Evolutionary conservation across 2,113 vertebrate genomes (phyloP).

Genomic region (Parus major): DNA sequence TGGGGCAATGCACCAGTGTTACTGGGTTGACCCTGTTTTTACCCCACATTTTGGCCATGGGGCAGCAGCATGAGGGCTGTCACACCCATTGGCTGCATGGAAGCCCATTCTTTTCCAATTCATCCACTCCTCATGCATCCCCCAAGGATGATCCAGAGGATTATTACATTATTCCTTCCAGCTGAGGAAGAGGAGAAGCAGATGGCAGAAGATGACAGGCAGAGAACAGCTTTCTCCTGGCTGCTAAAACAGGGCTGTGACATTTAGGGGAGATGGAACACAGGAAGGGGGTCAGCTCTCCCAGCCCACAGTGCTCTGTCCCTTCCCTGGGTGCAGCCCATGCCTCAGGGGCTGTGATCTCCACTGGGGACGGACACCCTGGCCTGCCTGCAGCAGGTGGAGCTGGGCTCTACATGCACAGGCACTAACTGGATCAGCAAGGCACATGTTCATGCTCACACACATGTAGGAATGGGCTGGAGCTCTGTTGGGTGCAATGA

Average conservation of each 20-base stretch:
- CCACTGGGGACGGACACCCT: neutral
- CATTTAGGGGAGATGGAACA: neutral
- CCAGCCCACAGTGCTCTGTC: neutral
- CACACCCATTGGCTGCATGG: neutral
- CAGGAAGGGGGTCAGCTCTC: neutral
- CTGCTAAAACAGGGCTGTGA: neutral
- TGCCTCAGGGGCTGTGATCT: neutral
- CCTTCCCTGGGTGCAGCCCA: neutral
- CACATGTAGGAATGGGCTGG: neutral
- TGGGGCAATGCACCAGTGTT: neutral
- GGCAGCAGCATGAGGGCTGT: neutral
- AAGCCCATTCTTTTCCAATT: neutral
- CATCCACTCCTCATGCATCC: neutral
- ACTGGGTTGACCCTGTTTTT: neutral
- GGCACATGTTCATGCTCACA: rapidly evolving
- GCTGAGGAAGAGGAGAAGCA: neutral
- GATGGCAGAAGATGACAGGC: neutral
- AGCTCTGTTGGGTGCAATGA: neutral
- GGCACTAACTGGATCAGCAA: neutral
- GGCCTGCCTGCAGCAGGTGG: neutral
- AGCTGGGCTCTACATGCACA: neutral
- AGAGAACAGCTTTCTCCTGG: neutral
- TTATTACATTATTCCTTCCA: neutral
- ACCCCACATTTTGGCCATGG: neutral
- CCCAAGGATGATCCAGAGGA: neutral